Evolutionary conservation across 2,113 vertebrate species (phyloP), one percentile per base, ranked within the genome.

Genomic region (Callaeas wilsoni): DNA sequence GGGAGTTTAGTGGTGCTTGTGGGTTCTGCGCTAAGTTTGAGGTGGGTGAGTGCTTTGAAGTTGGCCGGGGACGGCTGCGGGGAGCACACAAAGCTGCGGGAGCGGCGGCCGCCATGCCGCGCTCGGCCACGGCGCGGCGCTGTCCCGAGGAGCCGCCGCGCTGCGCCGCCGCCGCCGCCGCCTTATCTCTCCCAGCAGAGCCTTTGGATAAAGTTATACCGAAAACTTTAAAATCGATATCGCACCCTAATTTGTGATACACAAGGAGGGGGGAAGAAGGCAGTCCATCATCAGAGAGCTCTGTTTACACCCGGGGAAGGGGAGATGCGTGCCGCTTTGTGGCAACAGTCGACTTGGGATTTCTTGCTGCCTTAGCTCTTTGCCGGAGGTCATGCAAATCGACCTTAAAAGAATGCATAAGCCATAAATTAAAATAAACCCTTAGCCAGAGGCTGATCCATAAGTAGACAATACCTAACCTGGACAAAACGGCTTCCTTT

Each of bases 381-480:
- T 97, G 97, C 98, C 97, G 94, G 98, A 98, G 99, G 99, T 99
- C 99, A 99, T 98, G 98, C 98, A 98, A 98, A 99, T 98, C 98
- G 99, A 99, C 99, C 98, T 98, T 98, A 98, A 97, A 99, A 99
- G 98, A 99, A 99, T 99, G 99, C 98, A 98, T 97, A 98, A 98
- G 98, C 98, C 98, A 98, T 99, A 99, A 99, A 99, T 99, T 99
- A 98, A 98, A 99, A 98, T 97, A 98, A 99, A 98, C 98, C 98
- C 98, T 98, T 98, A 98, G 96, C 97, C 97, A 97, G 97, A 94
- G 97, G 97, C 98, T 98, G 98, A 98, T 98, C 98, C 97, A 98
- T 99, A 98, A 98, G 98, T 97, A 98, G 98, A 98, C 98, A 98
- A 99, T 98, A 98, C 96, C 97, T 96, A 98, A 98, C 98, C 98